Base-by-base conservation (phyloP, 2,797 vertebrate species). In the Crenichthys baileyi region DNA sequence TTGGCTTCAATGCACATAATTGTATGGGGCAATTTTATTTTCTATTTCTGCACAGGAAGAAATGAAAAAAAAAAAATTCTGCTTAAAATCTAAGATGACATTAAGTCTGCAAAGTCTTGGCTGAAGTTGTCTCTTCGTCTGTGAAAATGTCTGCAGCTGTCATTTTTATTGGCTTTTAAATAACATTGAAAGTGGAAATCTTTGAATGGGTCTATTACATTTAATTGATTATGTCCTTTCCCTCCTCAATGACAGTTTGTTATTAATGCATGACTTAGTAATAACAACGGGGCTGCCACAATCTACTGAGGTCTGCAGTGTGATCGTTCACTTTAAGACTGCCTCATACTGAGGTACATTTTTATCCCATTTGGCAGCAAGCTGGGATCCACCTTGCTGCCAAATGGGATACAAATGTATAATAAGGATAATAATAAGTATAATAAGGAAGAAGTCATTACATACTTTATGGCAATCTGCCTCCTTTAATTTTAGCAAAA, bases 181-280 rank as follows among this genome's bases (percentile, higher is more conserved):
- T 31, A 13, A 77, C 36, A 24, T 11, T 56, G 26, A 63, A 24
- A 72, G 68, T 74, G 65, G 39, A 9, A 39, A 51, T 65, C 75
- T 79, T 77, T 50, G 31, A 26, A 72, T n/a, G 1, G 77, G 8
- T 70, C 48, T 41, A 84, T 85, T 77, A 84, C 76, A 56, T 78
- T 78, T 75, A 81, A 80, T 61, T 76, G 72, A 75, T 77, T 82
- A 48, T 79, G 20, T 80, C 74, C 48, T 77, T 77, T 82, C 50
- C 20, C 31, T 82, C 20, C 22, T 72, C 48, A 58, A 15, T 79
- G 73, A 68, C 70, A 56, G 78, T 71, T 75, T 70, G 51, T 79
- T 81, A 78, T 74, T 79, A 79, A 70, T 75, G 56, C 68, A 65
- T 79, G 79, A 80, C 29, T 61, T 56, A 72, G 39, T 60, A 79